Base-by-base conservation (phyloP, 2,797 vertebrate genomes). In the Enteromius fasciolatus region DNA sequence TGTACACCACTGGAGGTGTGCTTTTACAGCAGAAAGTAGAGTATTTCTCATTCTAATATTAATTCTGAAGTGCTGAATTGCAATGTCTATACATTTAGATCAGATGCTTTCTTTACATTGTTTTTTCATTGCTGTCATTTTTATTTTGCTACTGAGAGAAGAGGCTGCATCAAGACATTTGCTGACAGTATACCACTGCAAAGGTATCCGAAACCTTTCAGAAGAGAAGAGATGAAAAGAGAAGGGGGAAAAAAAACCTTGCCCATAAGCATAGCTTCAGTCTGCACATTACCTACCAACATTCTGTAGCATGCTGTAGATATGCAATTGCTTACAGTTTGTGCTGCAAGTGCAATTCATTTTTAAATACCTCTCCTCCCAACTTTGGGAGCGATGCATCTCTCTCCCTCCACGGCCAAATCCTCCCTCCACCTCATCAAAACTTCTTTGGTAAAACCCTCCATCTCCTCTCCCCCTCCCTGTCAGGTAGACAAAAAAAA, bases 401-500 rank as follows among this genome's bases (percentile, higher is more conserved):
- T 99, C 98, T 92, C 96, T 95, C 75, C 90, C 97, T 92, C 97
- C 98, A 88, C 97, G 96, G 86, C 97, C 98, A 95, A 99, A 99
- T 85, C 96, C 95, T 89, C 94, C 97, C 91, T 99, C 98, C 86
- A 98, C 97, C 89, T 99, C 98, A 88, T 99, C 98, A 96, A 99
- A 99, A 96, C 98, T 99, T 99, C 98, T 99, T 99, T 99, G 98
- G 98, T 99, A 99, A 96, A 99, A 99, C 90, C 97, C 97, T 92
- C 97, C 96, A 89, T 99, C 98, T 90, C 98, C 98, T 95, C 98
- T 95, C 85, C 98, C 98, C 92, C 98, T 95, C 86, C 98, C 98
- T 99, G 91, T 82, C 83, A 67, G 9, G 86, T 11, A 77, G 61
- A 31, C 64, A 73, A 2, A n/a, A 81, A 25, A 33, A 33, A 33